These are phyloP conservation scores for Catonia carolina DNA, from an alignment of 2,888 invertebrate species.

Conservation along the genomic window DNA sequence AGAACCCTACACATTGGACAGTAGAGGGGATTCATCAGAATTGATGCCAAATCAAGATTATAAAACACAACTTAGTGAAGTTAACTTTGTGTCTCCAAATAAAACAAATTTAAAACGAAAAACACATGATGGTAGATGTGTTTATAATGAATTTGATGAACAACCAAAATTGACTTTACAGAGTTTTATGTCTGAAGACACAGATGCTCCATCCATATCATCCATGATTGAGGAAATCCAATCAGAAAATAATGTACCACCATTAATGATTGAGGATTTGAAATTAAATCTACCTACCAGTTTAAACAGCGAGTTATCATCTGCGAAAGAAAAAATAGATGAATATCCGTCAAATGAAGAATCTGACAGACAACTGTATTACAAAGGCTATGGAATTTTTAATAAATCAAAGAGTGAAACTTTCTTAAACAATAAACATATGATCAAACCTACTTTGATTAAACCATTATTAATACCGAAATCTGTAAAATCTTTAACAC, in stretches of 20 bases:
- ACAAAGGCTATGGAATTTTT: too few relatives aligned
- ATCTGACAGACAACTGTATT: too few relatives aligned
- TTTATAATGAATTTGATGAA: not conserved
- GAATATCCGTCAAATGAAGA: too few relatives aligned
- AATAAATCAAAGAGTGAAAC: too few relatives aligned
- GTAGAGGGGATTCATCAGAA: too few relatives aligned
- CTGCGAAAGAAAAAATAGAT: not conserved
- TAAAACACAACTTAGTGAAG: too few relatives aligned
- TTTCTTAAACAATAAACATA: too few relatives aligned
- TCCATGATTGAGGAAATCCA: constrained; percentile 9
- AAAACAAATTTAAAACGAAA: too few relatives aligned
- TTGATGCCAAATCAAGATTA: too few relatives aligned
- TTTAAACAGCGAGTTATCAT: not conserved
- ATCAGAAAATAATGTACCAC: not conserved
- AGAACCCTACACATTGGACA: too few relatives aligned
- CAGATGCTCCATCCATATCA: constrained; percentile 22
- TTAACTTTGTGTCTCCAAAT: too few relatives aligned
- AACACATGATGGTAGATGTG: too few relatives aligned
- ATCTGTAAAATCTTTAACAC: constrained; percentile 4
- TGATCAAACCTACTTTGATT: not conserved
- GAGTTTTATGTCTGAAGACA: constrained; percentile 11
- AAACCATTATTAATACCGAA: not conserved
- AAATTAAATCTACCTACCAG: not conserved
- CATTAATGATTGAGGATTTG: constrained; percentile 15
- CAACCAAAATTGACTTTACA: not conserved